phyloP scores from a whole-genome alignment of 2,113 vertebrate genomes.

The Oreochromis spilurus region DNA sequence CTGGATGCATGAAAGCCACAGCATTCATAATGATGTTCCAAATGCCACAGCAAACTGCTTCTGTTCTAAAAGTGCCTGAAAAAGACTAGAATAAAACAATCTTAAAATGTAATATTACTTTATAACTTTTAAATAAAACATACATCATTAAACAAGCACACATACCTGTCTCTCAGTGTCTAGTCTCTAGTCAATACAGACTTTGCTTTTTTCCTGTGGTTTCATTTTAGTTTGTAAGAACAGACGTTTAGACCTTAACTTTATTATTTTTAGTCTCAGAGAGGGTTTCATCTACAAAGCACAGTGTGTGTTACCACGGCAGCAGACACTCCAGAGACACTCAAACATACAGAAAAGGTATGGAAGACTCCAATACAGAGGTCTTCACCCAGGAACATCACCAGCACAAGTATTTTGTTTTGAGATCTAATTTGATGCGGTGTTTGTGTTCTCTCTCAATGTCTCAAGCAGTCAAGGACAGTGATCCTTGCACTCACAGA shows the following conservation, averaged over 20 bases:
- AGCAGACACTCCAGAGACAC: slow-evolving; percentile 53
- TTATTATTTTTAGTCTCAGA: slow-evolving; percentile 36
- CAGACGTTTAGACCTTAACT: slow-evolving; percentile 9
- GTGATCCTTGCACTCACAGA: neutral
- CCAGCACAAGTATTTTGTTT: neutral
- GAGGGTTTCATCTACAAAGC: neutral
- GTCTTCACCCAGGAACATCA: neutral
- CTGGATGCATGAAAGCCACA: neutral
- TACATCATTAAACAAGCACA: neutral
- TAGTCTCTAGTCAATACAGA: neutral
- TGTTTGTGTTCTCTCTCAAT: neutral
- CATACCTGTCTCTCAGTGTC: neutral
- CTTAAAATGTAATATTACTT: neutral
- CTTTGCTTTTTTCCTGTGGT: neutral
- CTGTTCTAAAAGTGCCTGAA: neutral
- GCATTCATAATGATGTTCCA: neutral
- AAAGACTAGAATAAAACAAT: neutral
- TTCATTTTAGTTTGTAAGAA: slow-evolving; percentile 4
- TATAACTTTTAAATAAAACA: neutral
- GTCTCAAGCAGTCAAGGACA: slow-evolving; percentile 4
- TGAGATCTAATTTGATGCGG: slow-evolving; percentile 5
- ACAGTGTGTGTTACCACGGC: slow-evolving; percentile 41
- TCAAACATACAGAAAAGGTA: slow-evolving; percentile 5
- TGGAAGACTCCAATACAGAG: neutral
- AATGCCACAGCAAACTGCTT: neutral